These are phyloP conservation scores for Platorchestia sp. DNA, from an alignment of 1,140 invertebrate species.

Conservation along the genomic window DNA sequence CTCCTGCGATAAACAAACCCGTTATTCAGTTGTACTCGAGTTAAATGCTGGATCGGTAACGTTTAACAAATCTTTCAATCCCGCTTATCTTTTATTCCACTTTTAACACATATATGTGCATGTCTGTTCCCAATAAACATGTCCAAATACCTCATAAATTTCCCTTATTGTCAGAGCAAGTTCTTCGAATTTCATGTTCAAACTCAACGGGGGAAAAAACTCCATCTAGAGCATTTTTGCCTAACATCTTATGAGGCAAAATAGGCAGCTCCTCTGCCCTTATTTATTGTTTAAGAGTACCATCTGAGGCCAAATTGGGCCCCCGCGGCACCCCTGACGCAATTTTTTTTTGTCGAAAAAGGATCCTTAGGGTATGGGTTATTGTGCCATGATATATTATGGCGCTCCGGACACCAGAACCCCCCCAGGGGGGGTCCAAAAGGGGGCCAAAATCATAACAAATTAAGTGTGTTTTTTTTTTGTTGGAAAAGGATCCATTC, in stretches of 20 bases:
- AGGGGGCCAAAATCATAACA: too few species aligned
- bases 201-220: background rate
- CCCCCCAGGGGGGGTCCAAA: too few species aligned
- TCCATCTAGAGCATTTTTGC: background rate
- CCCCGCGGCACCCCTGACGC: too few species aligned
- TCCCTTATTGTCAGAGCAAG: background rate
- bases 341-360: too few species aligned
- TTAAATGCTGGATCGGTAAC: background rate
- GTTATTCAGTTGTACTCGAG: background rate
- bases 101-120: background rate
- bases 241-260: background rate
- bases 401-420: too few species aligned
- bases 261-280: too few species aligned
- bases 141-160: background rate
- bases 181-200: background rate
- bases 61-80: background rate
- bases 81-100: background rate
- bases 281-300: too few species aligned
- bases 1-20: background rate
- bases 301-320: too few species aligned
- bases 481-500: too few species aligned
- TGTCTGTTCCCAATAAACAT: background rate
- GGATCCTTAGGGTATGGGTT: background rate
- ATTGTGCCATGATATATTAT: too few species aligned
- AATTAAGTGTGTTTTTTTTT: too few species aligned